Evolutionary conservation across 2,888 invertebrate genomes (phyloP).

Genomic region (Andrena flavipes): DNA sequence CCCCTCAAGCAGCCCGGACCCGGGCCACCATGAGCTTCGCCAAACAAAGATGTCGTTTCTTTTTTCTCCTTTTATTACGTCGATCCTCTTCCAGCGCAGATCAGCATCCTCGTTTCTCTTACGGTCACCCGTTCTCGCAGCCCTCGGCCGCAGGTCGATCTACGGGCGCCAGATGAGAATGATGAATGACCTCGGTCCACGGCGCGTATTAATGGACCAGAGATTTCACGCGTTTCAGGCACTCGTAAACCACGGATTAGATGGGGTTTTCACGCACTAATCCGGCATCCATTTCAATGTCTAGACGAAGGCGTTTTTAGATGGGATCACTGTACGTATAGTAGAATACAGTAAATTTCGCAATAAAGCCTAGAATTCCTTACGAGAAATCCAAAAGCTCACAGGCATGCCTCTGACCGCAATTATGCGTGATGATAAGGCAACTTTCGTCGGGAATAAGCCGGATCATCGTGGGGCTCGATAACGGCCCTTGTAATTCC

Average conservation of each 20-base stretch:
- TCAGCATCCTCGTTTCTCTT: constrained; percentile 45
- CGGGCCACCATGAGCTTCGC: constrained; percentile 81
- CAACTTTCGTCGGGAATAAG: constrained; percentile 58
- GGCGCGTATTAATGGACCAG: constrained; percentile 80
- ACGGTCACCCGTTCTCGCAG: neutral
- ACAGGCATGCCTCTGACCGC: constrained; percentile 13
- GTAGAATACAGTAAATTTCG: neutral
- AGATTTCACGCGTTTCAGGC: constrained; percentile 83
- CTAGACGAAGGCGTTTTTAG: neutral
- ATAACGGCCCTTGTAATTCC: constrained; percentile 58
- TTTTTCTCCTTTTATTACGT: constrained; percentile 65
- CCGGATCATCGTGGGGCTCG: constrained; percentile 44
- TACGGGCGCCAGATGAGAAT: constrained; percentile 56
- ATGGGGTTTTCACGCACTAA: constrained; percentile 71
- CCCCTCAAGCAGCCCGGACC: constrained; percentile 77
- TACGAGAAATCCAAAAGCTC: constrained; percentile 24
- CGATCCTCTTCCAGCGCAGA: constrained; percentile 41
- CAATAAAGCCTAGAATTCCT: constrained; percentile 16
- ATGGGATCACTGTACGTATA: neutral
- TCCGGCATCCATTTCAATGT: neutral
- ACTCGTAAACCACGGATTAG: constrained; percentile 73
- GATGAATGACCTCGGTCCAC: constrained; percentile 80
- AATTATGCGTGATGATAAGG: constrained; percentile 63
- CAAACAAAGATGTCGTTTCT: constrained; percentile 79
- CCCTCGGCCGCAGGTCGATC: constrained; percentile 28